These are phyloP conservation scores for Zapornia atra DNA, from an alignment of 2,113 vertebrate genomes.

Conservation along the genomic window DNA sequence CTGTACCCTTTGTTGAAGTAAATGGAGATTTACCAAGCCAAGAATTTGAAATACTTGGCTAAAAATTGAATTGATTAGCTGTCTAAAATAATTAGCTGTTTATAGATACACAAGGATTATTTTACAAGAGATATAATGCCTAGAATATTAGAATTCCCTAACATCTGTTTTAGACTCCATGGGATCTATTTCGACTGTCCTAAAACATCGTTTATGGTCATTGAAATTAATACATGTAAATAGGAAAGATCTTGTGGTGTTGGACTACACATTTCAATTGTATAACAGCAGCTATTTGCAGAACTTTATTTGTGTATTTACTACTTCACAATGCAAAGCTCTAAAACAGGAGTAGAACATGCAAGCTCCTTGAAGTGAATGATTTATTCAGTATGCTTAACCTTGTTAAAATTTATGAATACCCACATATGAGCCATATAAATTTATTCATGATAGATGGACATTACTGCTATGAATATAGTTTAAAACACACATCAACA, in stretches of 20 bases:
- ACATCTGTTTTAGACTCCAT: background rate
- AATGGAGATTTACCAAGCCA: background rate
- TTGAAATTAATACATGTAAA: background rate
- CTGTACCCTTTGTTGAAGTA: background rate
- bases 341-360: background rate
- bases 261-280: background rate
- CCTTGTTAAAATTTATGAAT: background rate
- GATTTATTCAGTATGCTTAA: background rate
- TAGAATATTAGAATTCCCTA: slow-evolving; percentile 24
- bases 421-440: background rate
- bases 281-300: background rate
- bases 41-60: slow-evolving; percentile 36
- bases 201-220: background rate
- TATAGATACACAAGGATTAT: background rate
- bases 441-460: background rate
- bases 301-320: background rate
- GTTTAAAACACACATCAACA: background rate
- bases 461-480: background rate
- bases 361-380: background rate
- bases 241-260: background rate
- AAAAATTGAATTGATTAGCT: slow-evolving; percentile 49
- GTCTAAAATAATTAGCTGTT: slow-evolving; percentile 45
- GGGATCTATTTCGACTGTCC: background rate
- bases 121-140: background rate
- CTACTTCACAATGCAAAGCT: background rate